These are phyloP conservation scores for Catagonus wagneri DNA, from an alignment of 2,113 vertebrate genomes.

Conservation along the genomic window DNA sequence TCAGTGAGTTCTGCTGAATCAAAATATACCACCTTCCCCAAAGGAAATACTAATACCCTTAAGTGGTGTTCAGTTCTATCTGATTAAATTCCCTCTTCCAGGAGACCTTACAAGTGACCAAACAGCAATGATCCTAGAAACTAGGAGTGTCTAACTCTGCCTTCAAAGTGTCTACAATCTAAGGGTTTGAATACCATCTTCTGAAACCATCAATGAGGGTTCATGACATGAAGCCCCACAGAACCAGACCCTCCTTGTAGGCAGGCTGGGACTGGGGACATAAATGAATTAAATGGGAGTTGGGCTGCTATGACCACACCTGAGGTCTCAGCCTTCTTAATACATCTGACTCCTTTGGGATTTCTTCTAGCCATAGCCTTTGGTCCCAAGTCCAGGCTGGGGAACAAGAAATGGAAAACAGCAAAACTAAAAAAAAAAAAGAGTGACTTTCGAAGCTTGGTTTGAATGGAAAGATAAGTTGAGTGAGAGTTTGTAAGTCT, in stretches of 20 bases:
- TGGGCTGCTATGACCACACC: neutral
- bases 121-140: neutral
- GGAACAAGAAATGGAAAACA: neutral
- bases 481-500: neutral
- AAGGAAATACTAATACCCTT: neutral
- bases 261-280: neutral
- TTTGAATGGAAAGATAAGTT: neutral
- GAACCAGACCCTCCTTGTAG: neutral
- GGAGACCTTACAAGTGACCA: neutral
- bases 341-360: neutral
- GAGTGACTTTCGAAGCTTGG: neutral
- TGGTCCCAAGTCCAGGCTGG: neutral
- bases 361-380: neutral
- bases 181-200: neutral
- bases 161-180: neutral
- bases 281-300: fast-evolving
- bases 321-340: neutral
- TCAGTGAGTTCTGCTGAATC: neutral
- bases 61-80: neutral
- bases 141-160: neutral
- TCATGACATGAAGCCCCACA: neutral
- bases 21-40: neutral
- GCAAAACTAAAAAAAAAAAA: neutral
- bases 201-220: neutral
- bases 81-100: neutral